These are phyloP conservation scores for Mesoclemmys tuberculata DNA, from an alignment of 2,113 vertebrate genomes.

Conservation along the genomic window DNA sequence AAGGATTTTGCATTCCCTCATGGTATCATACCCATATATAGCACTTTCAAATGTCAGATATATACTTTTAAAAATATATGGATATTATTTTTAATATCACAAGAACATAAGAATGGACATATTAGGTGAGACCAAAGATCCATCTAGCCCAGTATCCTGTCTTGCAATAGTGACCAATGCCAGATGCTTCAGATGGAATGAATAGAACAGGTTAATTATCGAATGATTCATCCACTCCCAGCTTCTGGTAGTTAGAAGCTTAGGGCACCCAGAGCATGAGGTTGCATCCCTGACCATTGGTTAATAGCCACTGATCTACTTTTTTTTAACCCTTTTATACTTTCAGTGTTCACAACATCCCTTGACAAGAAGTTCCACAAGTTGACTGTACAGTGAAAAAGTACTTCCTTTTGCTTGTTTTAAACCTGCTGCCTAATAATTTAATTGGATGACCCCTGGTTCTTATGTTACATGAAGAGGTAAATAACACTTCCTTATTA, in stretches of 20 bases:
- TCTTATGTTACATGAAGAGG: too few species aligned
- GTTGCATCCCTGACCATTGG: neutral
- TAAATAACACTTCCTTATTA: too few species aligned
- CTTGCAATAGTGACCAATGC: neutral
- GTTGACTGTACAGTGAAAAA: too few species aligned
- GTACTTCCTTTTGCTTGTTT: too few species aligned
- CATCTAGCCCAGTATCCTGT: neutral
- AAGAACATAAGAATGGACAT: neutral
- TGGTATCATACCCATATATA: constrained; percentile 53
- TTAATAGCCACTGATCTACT: neutral
- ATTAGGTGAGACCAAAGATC: neutral
- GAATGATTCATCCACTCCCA: neutral
- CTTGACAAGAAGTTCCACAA: too few species aligned
- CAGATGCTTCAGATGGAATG: neutral
- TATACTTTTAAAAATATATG: constrained; percentile 46
- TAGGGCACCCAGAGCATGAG: neutral
- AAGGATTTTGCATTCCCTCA: constrained; percentile 64
- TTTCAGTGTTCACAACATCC: too few species aligned
- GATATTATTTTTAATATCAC: constrained; percentile 38
- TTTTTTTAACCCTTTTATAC: neutral
- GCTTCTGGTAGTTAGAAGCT: neutral
- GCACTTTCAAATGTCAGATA: constrained; percentile 49
- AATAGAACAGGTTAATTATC: neutral
- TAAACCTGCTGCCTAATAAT: too few species aligned
- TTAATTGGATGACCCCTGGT: too few species aligned